Evolutionary conservation across 2,113 vertebrate species (phyloP).

Genomic region (Indicator maculatus): DNA sequence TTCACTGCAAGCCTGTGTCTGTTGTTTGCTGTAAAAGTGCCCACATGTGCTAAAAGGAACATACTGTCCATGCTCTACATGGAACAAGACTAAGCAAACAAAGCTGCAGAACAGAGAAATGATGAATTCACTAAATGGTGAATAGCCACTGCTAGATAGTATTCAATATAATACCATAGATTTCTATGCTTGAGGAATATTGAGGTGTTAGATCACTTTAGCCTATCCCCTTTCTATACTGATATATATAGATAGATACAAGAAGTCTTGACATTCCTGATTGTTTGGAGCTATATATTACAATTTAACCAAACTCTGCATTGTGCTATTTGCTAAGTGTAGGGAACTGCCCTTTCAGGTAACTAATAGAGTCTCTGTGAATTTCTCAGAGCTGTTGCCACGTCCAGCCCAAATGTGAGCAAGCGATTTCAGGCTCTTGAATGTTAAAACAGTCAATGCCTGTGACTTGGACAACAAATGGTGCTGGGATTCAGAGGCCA

Average conservation of each 20-base stretch:
- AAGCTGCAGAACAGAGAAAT: constrained; percentile 3
- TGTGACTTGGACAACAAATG: neutral
- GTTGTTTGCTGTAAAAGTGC: neutral
- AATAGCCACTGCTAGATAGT: neutral
- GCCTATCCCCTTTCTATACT: neutral
- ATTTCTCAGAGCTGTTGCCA: neutral
- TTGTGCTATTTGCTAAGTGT: neutral
- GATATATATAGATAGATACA: neutral
- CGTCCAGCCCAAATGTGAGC: neutral
- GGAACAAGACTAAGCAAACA: neutral
- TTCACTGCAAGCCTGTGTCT: neutral
- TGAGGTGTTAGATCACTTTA: neutral
- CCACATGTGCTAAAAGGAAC: neutral
- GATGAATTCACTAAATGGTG: neutral
- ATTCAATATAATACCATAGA: neutral
- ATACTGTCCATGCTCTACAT: neutral
- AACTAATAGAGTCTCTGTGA: neutral
- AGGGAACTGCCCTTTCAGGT: neutral
- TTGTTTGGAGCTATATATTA: neutral
- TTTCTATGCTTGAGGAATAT: neutral
- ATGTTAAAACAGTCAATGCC: neutral
- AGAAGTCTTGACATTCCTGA: neutral
- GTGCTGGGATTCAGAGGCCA: neutral
- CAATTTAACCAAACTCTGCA: neutral
- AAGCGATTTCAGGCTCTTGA: neutral